Conservation (phyloP, 2,888 invertebrate species). For the Aromia moschata region DNA sequence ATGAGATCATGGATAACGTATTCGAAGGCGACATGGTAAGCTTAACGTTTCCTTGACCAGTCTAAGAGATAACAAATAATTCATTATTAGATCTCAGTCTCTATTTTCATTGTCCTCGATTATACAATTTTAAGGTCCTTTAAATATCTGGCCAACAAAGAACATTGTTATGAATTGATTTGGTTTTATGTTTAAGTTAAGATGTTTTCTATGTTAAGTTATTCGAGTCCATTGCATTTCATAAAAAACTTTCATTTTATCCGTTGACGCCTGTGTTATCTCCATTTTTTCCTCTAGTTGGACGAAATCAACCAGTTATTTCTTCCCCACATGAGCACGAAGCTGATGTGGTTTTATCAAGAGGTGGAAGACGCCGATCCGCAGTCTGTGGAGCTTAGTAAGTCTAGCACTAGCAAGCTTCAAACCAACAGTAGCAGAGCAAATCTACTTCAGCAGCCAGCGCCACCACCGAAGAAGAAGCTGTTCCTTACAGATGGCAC, state of each 20-base stretch:
- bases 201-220: background rate
- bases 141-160: too few species aligned
- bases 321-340: slow-evolving; percentile 84
- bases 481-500: slow-evolving; percentile 87
- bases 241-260: too few species aligned
- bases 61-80: too few species aligned
- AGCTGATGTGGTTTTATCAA: slow-evolving; percentile 89
- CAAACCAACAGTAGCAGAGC: slow-evolving; percentile 57
- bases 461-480: slow-evolving; percentile 76
- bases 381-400: slow-evolving; percentile 51
- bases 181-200: too few species aligned
- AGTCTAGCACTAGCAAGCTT: slow-evolving; percentile 54
- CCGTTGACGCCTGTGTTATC: too few species aligned
- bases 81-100: too few species aligned
- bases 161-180: background rate
- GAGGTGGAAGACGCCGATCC: slow-evolving; percentile 80
- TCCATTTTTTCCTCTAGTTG: slow-evolving; percentile 65
- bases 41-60: too few species aligned
- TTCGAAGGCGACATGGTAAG: slow-evolving; percentile 91
- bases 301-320: slow-evolving; percentile 90
- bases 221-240: background rate
- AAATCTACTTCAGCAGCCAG: slow-evolving; percentile 56
- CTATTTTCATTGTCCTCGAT: slow-evolving; percentile 30
- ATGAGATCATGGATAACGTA: slow-evolving; percentile 90
- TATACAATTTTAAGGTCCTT: background rate